Conservation (phyloP, 2,888 invertebrate genomes). For the Dioctria linearis region DNA sequence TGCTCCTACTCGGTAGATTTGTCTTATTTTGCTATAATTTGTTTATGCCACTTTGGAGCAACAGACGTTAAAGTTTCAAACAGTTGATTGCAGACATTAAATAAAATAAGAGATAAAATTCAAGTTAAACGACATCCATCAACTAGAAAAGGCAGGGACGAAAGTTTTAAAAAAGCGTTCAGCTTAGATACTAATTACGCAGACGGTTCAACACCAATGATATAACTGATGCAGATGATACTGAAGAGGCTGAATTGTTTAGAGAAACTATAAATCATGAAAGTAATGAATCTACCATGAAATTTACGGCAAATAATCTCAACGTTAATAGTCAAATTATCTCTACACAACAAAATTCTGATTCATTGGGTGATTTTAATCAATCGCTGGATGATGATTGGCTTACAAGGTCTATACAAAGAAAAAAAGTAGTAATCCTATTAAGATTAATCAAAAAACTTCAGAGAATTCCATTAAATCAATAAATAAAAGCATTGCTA, state of each 20-base stretch:
- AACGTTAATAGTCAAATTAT: background rate
- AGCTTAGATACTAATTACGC: constrained; percentile 25
- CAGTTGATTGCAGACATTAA: constrained; percentile 72
- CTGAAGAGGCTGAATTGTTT: background rate
- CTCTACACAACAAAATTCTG: too few relatives aligned
- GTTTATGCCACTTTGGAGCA: too few relatives aligned
- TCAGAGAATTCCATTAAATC: background rate
- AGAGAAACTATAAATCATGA: too few relatives aligned
- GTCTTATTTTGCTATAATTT: too few relatives aligned
- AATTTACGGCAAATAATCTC: too few relatives aligned
- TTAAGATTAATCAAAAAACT: too few relatives aligned
- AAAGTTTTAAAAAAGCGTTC: constrained; percentile 77
- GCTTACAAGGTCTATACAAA: background rate
- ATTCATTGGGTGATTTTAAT: too few relatives aligned
- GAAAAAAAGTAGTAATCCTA: background rate
- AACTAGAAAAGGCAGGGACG: constrained; percentile 80
- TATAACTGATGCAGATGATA: too few relatives aligned
- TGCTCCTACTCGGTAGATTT: too few relatives aligned
- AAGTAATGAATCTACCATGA: too few relatives aligned
- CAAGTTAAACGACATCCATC: constrained; percentile 85
- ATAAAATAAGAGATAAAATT: constrained; percentile 82
- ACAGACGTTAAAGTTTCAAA: too few relatives aligned
- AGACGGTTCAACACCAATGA: too few relatives aligned
- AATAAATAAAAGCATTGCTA: background rate
- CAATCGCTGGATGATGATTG: background rate